phyloP scores from a whole-genome alignment of 35 echinoderm and acorn worm species.

The Lytechinus pictus region DNA sequence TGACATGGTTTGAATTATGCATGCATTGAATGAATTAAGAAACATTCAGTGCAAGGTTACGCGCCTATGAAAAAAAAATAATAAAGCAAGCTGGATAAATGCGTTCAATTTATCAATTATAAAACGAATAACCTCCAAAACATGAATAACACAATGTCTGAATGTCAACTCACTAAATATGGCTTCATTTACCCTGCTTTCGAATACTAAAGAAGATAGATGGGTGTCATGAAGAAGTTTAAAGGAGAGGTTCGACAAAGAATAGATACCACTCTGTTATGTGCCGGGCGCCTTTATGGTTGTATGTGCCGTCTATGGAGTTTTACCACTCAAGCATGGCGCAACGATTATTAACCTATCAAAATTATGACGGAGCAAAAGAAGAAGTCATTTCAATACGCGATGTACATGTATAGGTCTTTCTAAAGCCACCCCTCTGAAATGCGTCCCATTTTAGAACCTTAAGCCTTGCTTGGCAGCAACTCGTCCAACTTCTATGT shows the following conservation, averaged over 20 bases:
- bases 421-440: background rate
- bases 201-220: background rate
- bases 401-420: background rate
- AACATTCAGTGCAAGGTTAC: background rate
- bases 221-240: background rate
- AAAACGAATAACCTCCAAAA: background rate
- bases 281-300: background rate
- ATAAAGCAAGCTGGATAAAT: background rate
- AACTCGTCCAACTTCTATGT: background rate
- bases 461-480: background rate
- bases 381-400: background rate
- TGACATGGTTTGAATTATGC: too few relatives aligned
- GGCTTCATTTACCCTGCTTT: background rate
- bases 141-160: background rate
- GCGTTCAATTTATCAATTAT: background rate
- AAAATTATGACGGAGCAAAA: background rate
- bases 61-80: background rate
- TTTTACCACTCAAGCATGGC: background rate
- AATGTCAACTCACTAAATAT: background rate
- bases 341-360: background rate
- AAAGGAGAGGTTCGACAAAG: background rate
- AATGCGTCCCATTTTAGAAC: background rate
- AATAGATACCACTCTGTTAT: background rate
- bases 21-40: background rate
- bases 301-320: background rate